Evolutionary conservation across 2,888 invertebrate species (phyloP), one percentile per base, ranked within the genome.

Genomic region (Nebria brevicollis): DNA sequence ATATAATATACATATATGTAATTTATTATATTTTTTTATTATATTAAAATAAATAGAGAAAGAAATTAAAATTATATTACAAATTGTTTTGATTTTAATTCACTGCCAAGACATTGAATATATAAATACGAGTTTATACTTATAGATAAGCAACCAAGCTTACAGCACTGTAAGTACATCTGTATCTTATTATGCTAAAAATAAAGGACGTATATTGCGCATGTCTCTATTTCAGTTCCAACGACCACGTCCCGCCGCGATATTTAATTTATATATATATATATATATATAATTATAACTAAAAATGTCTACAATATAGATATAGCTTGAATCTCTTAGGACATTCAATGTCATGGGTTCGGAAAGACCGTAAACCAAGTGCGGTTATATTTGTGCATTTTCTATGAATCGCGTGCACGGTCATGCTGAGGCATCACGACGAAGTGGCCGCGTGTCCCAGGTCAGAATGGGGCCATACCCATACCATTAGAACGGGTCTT

Each of bases 401-500:
- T 54, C 54, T 54, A 54, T 54, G 54, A 54, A 54, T 54, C 54
- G 54, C 54, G 54, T 54, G 54, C 54, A 54, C 54, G 8, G 54
- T 13, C 54, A 54, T 54, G 54, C 54, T 54, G 54, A 70, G 70
- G 25, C 70, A 11, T 5, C 11, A 70, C 70, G 25, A 25, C 25
- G 34, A 70, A 34, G 34, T 70, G 70, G 13, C 34, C 70, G 70
- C 70, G 26, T 70, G 70, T 26, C 66, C 13, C 66, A 15, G 25
- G 70, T 11, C 70, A 34, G 15, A 68, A 68, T 15, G 25, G 20
- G 25, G 68, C 68, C 68, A 68, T 15, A 70, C 70, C 25, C 20
- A 70, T 25, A 70, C 26, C 70, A 70, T 13, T 25, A 25, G 26
- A 70, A 20, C 20, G 70, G 11, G 54, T 54, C 8, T 54, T 13